Evolutionary conservation across 2,888 invertebrate species (phyloP).

Genomic region (Acleris literana): DNA sequence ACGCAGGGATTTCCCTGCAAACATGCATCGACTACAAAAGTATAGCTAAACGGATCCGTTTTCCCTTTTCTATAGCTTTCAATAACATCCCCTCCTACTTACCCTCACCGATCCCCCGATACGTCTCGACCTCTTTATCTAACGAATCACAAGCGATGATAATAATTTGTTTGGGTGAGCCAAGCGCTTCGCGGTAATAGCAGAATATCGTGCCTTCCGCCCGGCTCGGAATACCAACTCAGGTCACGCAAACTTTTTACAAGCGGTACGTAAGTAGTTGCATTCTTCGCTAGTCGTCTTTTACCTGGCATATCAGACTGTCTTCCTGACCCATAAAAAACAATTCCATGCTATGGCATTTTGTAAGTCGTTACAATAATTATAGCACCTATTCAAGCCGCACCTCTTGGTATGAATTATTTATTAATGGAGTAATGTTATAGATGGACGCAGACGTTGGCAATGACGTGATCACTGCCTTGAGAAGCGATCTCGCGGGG

Average conservation of each 20-base stretch:
- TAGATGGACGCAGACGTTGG: slow-evolving; percentile 83
- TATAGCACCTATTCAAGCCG: slow-evolving; percentile 24
- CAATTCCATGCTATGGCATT: slow-evolving; percentile 50
- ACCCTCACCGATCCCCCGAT: slow-evolving; percentile 22
- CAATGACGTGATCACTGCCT: slow-evolving; percentile 88
- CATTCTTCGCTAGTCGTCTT: slow-evolving; percentile 57
- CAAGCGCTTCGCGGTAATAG: slow-evolving; percentile 53
- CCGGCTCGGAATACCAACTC: slow-evolving; percentile 67
- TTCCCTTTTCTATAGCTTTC: slow-evolving; percentile 19
- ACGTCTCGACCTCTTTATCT: slow-evolving; percentile 42
- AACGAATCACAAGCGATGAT: slow-evolving; percentile 39
- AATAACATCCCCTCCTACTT: slow-evolving; percentile 34
- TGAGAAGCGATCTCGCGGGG: slow-evolving; percentile 93
- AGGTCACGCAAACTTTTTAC: slow-evolving; percentile 71
- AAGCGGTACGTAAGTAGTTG: slow-evolving; percentile 61
- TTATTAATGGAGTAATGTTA: slow-evolving; percentile 35
- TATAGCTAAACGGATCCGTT: slow-evolving; percentile 35
- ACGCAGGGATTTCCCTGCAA: slow-evolving; percentile 60
- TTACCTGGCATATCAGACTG: slow-evolving; percentile 64
- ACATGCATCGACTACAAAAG: slow-evolving; percentile 35
- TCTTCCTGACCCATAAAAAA: slow-evolving; percentile 47
- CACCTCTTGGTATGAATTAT: slow-evolving; percentile 29
- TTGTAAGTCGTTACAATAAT: slow-evolving; percentile 52
- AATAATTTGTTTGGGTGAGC: slow-evolving; percentile 39
- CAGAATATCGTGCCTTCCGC: slow-evolving; percentile 73